Evolutionary conservation across 1,140 invertebrate species (phyloP).

Genomic region (Drosophila insularis): DNA sequence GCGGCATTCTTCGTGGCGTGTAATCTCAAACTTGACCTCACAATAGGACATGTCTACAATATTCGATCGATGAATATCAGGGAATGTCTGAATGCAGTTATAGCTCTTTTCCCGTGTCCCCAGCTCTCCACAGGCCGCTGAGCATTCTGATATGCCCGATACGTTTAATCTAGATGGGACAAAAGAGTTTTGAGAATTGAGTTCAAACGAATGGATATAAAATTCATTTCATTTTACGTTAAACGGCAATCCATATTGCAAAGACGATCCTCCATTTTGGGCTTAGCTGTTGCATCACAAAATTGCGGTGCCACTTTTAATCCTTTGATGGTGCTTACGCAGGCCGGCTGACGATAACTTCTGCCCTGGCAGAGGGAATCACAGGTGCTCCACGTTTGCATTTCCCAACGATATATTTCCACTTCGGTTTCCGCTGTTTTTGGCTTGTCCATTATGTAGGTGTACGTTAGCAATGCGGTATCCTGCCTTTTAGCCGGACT

Average conservation of each 20-base stretch:
- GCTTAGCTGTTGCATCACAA: constrained; percentile 83
- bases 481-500: constrained; percentile 60
- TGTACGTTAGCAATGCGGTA: constrained; percentile 66
- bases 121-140: constrained; percentile 86
- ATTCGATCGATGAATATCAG: constrained; percentile 65
- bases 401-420: constrained; percentile 80
- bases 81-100: constrained; percentile 83
- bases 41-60: constrained; percentile 84
- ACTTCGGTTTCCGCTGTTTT: constrained; percentile 53
- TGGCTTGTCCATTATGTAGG: constrained; percentile 72
- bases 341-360: constrained; percentile 66
- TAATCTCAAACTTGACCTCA: constrained; percentile 74
- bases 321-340: constrained; percentile 77
- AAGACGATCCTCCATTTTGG: constrained; percentile 80
- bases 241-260: constrained; percentile 85
- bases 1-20: constrained; percentile 85
- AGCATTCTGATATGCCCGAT: constrained; percentile 86
- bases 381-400: constrained; percentile 74
- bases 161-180: constrained; percentile 59
- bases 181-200: not conserved
- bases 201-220: not conserved
- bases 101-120: constrained; percentile 84
- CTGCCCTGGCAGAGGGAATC: constrained; percentile 83
- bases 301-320: constrained; percentile 83
- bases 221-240: constrained; percentile 81